phyloP scores from a whole-genome alignment of 2,113 vertebrate genomes.

The Triplophysa siluroides region DNA sequence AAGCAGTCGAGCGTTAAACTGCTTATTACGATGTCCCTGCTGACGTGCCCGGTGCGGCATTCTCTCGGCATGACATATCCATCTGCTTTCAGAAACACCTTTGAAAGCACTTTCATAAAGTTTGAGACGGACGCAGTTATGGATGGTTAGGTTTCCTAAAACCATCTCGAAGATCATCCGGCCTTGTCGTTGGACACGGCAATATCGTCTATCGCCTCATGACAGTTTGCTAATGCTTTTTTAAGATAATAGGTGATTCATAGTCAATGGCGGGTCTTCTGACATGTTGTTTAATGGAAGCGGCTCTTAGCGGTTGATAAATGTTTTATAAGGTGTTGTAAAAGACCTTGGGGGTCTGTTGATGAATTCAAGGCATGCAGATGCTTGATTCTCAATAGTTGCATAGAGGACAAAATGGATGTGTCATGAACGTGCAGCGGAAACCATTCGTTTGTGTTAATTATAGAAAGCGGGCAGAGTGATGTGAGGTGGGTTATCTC shows the following conservation, averaged over 20 bases:
- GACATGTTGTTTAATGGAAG: not conserved
- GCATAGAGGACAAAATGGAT: not conserved
- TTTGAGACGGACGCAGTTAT: not conserved
- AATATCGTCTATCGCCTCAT: not conserved
- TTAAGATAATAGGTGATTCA: not conserved
- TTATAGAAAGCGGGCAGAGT: not conserved
- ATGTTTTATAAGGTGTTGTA: not conserved
- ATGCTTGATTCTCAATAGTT: not conserved
- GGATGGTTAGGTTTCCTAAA: not conserved
- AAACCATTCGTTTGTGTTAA: not conserved
- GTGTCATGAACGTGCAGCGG: not conserved
- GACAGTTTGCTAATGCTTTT: slow-evolving; percentile 2
- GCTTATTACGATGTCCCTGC: slow-evolving; percentile 18
- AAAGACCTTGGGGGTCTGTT: not conserved
- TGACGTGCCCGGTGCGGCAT: not conserved
- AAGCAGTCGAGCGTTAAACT: slow-evolving; percentile 1
- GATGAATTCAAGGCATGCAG: not conserved
- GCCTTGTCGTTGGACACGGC: not conserved
- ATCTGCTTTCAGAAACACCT: slow-evolving; percentile 11
- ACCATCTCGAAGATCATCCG: not conserved
- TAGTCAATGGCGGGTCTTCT: not conserved
- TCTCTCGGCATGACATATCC: not conserved
- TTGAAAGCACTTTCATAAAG: not conserved
- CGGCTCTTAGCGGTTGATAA: not conserved
- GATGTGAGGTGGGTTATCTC: too few relatives aligned